Evolutionary conservation across 2,797 vertebrate species (phyloP).

Genomic region (Anas bernieri): DNA sequence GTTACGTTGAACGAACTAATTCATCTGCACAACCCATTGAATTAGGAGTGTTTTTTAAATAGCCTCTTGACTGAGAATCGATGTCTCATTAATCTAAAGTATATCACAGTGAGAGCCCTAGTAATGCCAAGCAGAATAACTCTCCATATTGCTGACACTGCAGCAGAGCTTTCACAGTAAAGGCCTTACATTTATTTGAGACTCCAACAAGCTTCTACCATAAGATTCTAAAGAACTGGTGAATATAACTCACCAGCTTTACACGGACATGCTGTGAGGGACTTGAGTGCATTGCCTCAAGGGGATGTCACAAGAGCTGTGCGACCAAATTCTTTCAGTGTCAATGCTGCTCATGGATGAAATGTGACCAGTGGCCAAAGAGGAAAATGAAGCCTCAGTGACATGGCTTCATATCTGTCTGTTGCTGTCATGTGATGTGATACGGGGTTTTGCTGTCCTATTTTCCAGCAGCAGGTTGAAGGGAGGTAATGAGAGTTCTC

Average conservation of each 20-base stretch:
- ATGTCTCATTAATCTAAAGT: conserved; percentile 51
- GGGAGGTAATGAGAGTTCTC: not conserved
- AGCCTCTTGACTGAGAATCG: conserved; percentile 43
- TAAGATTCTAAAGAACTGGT: conserved; percentile 14
- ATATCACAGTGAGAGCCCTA: conserved; percentile 33
- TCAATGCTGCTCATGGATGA: not conserved
- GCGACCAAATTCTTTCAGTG: not conserved
- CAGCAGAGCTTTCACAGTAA: not conserved
- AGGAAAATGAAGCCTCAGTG: not conserved
- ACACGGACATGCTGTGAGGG: not conserved
- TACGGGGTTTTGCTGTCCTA: not conserved
- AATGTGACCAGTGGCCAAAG: not conserved
- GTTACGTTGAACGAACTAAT: conserved; percentile 10
- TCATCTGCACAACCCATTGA: not conserved
- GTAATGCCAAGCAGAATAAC: not conserved
- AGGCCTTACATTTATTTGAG: not conserved
- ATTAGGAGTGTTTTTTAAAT: conserved; percentile 48
- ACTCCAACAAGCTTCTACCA: not conserved
- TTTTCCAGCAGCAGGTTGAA: not conserved
- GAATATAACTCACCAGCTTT: conserved; percentile 48
- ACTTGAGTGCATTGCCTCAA: conserved; percentile 23
- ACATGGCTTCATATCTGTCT: not conserved
- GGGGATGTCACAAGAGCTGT: not conserved
- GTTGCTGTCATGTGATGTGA: not conserved
- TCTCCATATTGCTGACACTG: not conserved